Evolutionary conservation across 1,140 invertebrate species (phyloP), one percentile per base, ranked within the genome.

Genomic region (Battus philenor): DNA sequence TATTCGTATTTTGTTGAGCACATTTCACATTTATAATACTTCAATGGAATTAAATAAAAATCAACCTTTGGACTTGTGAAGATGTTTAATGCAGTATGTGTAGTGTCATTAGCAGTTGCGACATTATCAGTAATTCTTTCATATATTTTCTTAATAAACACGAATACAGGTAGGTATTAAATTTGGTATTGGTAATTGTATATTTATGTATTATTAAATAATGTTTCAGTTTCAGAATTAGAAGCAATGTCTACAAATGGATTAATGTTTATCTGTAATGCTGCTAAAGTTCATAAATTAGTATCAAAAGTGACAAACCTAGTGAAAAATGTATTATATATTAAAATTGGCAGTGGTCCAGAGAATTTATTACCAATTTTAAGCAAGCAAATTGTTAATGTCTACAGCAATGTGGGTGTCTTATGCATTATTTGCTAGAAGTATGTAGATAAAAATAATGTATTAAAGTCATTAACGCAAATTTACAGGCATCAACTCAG

Each of bases 231-330:
- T 47, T 44, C 30, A 13, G 20, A 41, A 17, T 38, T 50, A 57
- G 59, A 52, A 47, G 27, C 44, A 67, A 83, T 83, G 79, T 77
- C 73, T 39, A 74, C 69, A 11, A 79, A 75, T 68, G 77, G 73
- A 13, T 41, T 81, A 22, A 30, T 81, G 7, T 80, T 84, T 57
- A 54, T 80, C 2, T 78, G 77, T 7, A 76, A 69, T 61, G 68
- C 68, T 41, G 58, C 72, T 4, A 84, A 78, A 54, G 68, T 61
- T 9, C 67, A 76, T 10, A 66, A 53, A 39, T 50, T 67, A 1
- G 78, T 71, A 36, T 44, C 65, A 13, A 69, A 65, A 47, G 66
- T 71, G n/a, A 69, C 70, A 39, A 69, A 73, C 39, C 56, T 59
- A 65, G 72, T 84, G 5, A 61, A 65, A 39, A 73, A 69, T 50